Conservation (phyloP, 2,888 invertebrate genomes). For the Habrosyne pyritoides region DNA sequence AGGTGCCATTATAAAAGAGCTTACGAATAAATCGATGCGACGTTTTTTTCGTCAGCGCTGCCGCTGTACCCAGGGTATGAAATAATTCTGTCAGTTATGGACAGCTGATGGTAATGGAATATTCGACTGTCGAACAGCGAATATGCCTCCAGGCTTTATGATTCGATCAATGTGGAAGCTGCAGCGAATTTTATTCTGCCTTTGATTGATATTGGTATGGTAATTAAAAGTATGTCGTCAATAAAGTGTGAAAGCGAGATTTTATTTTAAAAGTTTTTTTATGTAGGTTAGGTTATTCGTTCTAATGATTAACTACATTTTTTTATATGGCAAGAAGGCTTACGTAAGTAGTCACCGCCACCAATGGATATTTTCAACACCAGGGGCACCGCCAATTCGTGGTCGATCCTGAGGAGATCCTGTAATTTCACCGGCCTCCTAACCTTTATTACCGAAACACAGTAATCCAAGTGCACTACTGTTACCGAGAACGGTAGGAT, state of each 20-base stretch:
- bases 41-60: slow-evolving; percentile 32
- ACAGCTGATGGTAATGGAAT: slow-evolving; percentile 6
- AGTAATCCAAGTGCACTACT: no score
- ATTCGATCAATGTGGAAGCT: slow-evolving; percentile 3
- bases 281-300: no score
- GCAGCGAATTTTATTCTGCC: neutral
- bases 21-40: slow-evolving; percentile 53
- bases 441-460: no score
- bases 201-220: neutral
- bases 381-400: no score
- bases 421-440: no score
- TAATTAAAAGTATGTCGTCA: neutral
- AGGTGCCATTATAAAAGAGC: slow-evolving; percentile 53
- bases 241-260: neutral
- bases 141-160: neutral
- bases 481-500: no score
- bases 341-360: no score
- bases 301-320: no score
- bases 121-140: slow-evolving; percentile 4
- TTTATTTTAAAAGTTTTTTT: no score
- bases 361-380: no score
- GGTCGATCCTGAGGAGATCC: no score
- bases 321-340: no score
- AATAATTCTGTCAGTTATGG: neutral
- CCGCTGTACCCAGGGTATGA: slow-evolving; percentile 11